Evolutionary conservation across 2,797 vertebrate genomes (phyloP).

Genomic region (Alosa sapidissima): DNA sequence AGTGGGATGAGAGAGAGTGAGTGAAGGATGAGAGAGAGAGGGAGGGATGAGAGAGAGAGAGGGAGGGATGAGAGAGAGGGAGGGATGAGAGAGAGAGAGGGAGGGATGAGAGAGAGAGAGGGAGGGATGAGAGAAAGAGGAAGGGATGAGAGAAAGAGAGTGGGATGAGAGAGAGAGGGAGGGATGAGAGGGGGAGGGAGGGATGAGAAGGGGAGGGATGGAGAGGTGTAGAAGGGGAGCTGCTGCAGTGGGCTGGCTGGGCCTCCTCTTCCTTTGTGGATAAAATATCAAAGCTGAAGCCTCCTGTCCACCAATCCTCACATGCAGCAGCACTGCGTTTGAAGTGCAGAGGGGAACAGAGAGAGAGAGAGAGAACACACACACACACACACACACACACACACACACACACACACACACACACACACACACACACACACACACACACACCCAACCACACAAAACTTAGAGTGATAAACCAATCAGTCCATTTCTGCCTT

Average conservation of each 20-base stretch:
- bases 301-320: slow-evolving; percentile 72
- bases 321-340: slow-evolving; percentile 46
- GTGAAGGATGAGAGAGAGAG: not conserved
- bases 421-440: no score
- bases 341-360: slow-evolving; percentile 22
- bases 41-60: not conserved
- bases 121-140: not conserved
- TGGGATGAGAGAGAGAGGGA: not conserved
- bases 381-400: no score
- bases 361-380: not conserved
- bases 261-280: slow-evolving; percentile 63
- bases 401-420: no score
- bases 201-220: not conserved
- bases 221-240: slow-evolving; percentile 13
- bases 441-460: no score
- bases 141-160: not conserved
- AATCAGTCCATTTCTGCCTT: no score
- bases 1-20: not conserved
- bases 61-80: not conserved
- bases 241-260: slow-evolving; percentile 68
- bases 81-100: not conserved
- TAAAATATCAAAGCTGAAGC: slow-evolving; percentile 74
- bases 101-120: not conserved
- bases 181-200: not conserved
- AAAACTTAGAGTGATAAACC: no score